phyloP scores from a whole-genome alignment of 2,888 invertebrate genomes.

The Clostera curtula region DNA sequence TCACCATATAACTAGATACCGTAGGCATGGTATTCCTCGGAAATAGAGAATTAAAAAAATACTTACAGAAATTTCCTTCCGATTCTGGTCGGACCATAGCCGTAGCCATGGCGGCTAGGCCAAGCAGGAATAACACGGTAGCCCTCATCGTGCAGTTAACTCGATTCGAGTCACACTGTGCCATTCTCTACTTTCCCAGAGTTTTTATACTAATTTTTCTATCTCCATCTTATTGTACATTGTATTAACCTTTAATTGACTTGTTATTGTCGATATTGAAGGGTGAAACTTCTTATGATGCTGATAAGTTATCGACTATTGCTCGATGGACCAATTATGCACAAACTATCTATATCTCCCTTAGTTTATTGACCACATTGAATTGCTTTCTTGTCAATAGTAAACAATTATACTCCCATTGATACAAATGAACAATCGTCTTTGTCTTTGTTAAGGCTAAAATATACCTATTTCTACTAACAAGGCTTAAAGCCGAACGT shows the following conservation, averaged over 20 bases:
- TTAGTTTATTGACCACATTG: too few species aligned
- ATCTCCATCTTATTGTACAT: too few species aligned
- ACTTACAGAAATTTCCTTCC: constrained; percentile 44
- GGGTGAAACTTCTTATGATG: constrained; percentile 5
- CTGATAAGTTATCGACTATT: constrained; percentile 13
- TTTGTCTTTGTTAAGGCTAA: too few species aligned
- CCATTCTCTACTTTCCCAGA: constrained; percentile 5
- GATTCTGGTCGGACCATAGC: constrained; percentile 48
- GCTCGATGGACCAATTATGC: too few species aligned
- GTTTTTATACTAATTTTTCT: constrained; percentile 35
- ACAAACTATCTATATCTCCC: too few species aligned
- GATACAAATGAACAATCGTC: too few species aligned
- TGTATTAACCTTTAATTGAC: constrained; percentile 7
- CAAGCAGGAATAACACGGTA: constrained; percentile 38
- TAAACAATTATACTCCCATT: too few species aligned
- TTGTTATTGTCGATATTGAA: constrained; percentile 15
- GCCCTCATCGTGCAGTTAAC: constrained; percentile 54
- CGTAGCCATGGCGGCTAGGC: constrained; percentile 50
- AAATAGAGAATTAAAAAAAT: constrained; percentile 2
- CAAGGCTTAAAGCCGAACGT: too few species aligned
- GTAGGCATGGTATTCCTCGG: not conserved
- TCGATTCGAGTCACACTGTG: constrained; percentile 46
- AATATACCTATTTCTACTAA: too few species aligned
- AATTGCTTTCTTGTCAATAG: too few species aligned
- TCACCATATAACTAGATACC: too few species aligned